Evolutionary conservation across 2,797 vertebrate species (phyloP).

Genomic region (Coluber constrictor): DNA sequence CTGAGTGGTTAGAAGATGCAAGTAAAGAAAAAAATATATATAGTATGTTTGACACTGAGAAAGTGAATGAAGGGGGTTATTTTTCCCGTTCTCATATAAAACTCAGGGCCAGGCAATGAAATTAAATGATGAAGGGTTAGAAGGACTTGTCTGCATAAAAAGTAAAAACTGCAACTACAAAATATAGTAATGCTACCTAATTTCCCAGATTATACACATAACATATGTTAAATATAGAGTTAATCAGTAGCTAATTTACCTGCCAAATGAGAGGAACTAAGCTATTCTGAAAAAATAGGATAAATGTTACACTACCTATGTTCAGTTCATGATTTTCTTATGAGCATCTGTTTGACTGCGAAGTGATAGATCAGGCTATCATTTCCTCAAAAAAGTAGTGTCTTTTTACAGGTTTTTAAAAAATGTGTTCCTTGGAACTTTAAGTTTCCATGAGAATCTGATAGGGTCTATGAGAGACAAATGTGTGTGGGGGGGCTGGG

Average conservation of each 20-base stretch:
- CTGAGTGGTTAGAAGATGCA: neutral
- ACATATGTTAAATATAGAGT: neutral
- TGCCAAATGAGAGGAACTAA: neutral
- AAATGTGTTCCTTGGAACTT: neutral
- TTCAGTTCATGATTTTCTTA: neutral
- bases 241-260: neutral
- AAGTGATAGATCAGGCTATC: neutral
- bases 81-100: neutral
- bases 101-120: neutral
- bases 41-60: neutral
- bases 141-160: neutral
- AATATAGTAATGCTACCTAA: neutral
- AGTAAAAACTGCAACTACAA: neutral
- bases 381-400: neutral
- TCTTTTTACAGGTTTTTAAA: neutral
- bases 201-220: neutral
- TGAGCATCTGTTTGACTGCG: neutral
- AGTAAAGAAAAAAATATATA: neutral
- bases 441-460: neutral
- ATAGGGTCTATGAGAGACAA: neutral
- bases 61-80: neutral
- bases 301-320: neutral
- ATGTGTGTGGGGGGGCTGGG: rapidly evolving
- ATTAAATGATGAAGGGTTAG: neutral
- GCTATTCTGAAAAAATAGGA: neutral